Evolutionary conservation across 2,888 invertebrate species (phyloP).

Genomic region (Andrena chrysosceles): DNA sequence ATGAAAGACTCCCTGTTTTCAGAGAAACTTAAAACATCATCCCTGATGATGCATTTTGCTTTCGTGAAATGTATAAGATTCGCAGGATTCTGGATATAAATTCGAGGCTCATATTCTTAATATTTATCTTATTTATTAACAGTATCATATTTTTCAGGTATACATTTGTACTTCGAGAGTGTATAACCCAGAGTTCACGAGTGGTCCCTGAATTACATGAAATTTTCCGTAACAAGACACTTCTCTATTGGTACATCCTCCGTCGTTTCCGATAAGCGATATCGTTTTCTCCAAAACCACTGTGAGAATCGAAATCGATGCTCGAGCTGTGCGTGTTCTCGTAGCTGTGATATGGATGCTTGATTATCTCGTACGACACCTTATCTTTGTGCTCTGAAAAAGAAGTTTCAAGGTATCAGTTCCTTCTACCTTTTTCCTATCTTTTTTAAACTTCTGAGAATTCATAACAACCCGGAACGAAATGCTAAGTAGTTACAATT

Average conservation of each 20-base stretch:
- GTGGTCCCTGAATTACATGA: neutral
- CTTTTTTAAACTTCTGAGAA: too few relatives aligned
- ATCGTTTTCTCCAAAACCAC: constrained; percentile 71
- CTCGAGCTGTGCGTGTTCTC: constrained; percentile 91
- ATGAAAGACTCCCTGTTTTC: neutral
- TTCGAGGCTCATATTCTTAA: neutral
- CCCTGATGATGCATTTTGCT: too few relatives aligned
- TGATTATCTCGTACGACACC: constrained; percentile 94
- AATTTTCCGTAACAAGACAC: too few relatives aligned
- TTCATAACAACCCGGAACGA: too few relatives aligned
- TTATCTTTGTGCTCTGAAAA: constrained; percentile 89
- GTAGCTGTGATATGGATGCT: constrained; percentile 93
- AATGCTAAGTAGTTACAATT: too few relatives aligned
- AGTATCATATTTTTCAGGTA: neutral
- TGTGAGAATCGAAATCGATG: constrained; percentile 88
- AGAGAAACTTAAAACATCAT: neutral
- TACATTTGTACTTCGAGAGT: constrained; percentile 8
- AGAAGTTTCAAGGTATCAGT: neutral
- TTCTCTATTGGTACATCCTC: constrained; percentile 13
- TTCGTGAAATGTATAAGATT: too few relatives aligned
- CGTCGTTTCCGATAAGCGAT: constrained; percentile 55
- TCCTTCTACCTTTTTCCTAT: neutral
- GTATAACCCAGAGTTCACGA: neutral
- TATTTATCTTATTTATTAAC: constrained; percentile 12
- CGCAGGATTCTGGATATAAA: neutral